A percentile compares a stretch with the other conserved stretches of the same genome.
These are phyloP conservation scores for Misgurnus mizolepis DNA, from an alignment of 2,113 vertebrate species.

Conservation along the genomic window DNA sequence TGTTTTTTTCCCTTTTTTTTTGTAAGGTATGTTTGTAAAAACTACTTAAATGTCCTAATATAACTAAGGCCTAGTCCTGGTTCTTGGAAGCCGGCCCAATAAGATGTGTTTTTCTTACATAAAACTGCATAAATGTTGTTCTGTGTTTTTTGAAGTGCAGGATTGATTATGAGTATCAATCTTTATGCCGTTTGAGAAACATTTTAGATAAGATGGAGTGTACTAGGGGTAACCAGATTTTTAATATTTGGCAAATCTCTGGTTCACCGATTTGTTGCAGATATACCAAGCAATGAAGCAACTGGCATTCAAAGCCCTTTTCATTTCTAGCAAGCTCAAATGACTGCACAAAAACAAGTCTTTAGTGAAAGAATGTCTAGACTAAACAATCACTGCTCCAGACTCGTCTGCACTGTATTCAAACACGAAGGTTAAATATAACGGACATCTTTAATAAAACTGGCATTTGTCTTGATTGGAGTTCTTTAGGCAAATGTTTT, in stretches of 20 bases:
- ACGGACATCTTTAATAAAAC: constrained; percentile 6
- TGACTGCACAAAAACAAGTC: constrained; percentile 30
- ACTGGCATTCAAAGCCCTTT: constrained; percentile 17
- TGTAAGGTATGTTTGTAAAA: no score
- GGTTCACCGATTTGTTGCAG: constrained; percentile 10
- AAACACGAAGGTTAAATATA: constrained; percentile 17
- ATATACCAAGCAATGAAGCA: constrained; percentile 31
- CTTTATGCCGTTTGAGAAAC: no score
- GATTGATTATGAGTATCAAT: no score
- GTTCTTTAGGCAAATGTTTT: constrained; percentile 10
- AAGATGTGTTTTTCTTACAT: no score
- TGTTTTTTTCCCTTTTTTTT: no score
- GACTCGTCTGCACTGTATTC: constrained; percentile 4
- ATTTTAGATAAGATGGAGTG: no score
- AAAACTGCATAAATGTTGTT: no score
- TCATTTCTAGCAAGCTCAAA: constrained; percentile 6
- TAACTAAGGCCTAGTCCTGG: no score
- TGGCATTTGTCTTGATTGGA: constrained; percentile 2
- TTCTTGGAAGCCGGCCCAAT: no score
- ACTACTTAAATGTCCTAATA: no score
- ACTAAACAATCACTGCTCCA: constrained; percentile 7
- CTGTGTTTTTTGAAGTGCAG: no score
- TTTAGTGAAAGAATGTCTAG: neutral
- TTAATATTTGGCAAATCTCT: constrained; percentile 23
- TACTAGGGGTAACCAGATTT: constrained; percentile 3